phyloP scores from a whole-genome alignment of 2,797 vertebrate genomes.

The Dendrocincla fuliginosa region DNA sequence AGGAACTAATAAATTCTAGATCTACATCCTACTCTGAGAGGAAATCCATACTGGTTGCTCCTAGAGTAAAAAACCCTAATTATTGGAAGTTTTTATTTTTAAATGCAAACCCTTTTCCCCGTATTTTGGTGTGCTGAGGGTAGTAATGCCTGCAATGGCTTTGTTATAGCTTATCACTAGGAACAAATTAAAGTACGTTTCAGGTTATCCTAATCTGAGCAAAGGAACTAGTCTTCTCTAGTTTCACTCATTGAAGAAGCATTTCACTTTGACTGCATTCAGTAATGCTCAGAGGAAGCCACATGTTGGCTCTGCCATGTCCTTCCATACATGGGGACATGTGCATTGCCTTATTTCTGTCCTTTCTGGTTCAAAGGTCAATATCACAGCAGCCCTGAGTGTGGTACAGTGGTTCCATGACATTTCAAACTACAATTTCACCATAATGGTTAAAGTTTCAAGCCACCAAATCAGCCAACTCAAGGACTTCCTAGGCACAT shows the following conservation, averaged over 20 bases:
- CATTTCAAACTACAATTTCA: not conserved
- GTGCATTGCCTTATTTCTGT: not conserved
- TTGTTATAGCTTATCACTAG: not conserved
- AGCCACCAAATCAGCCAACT: not conserved
- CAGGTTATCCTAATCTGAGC: not conserved
- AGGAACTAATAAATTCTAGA: not conserved
- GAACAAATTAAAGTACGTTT: not conserved
- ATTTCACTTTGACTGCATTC: not conserved
- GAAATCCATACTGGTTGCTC: not conserved
- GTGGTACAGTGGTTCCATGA: not conserved
- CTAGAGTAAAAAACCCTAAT: not conserved
- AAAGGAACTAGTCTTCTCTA: not conserved
- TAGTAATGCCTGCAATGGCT: not conserved
- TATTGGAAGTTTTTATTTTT: not conserved
- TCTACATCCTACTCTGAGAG: not conserved
- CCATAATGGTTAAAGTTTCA: not conserved
- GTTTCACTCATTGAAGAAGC: not conserved
- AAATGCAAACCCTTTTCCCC: not conserved
- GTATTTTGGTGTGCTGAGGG: not conserved
- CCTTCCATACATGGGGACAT: not conserved
- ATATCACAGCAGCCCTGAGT: not conserved
- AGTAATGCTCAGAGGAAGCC: not conserved
- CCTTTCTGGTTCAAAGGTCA: not conserved
- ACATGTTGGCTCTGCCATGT: not conserved
- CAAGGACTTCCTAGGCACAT: not conserved